Evolutionary conservation across 2,888 invertebrate species (phyloP), one percentile per base, ranked within the genome.

Genomic region (Ceramica pisi): DNA sequence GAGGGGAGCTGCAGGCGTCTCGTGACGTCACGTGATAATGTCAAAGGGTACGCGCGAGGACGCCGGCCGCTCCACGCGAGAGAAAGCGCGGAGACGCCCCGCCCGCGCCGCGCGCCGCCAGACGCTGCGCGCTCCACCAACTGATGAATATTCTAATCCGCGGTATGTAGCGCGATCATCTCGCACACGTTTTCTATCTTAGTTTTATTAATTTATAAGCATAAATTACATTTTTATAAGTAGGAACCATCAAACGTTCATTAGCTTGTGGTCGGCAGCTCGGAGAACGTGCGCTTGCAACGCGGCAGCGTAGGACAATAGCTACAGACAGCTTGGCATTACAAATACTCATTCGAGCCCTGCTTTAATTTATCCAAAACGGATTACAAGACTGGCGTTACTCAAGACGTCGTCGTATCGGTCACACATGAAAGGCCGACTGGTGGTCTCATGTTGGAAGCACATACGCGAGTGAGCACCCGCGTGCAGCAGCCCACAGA

Each of bases 111-210:
- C 38, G n/a, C 9, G 38, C 9, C 38, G 10, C 38, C 38, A n/a
- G 23, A 44, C 12, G 35, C 48, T 16, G 62, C 35, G 44, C 12
- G 35, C 48, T 16, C 57, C 35, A 46, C 59, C 21, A 6, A 35
- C 71, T 56, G 44, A 61, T 71, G 44, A 79, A 79, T 55, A 81
- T 81, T 76, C 26, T 76, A 61, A 65, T 77, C 64, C 23, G 50
- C 31, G 12, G 38, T 56, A 68, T 61, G 63, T 64, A 55, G 75
- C 63, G 55, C 80, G 59, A 50, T 50, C 59, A 56, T 61, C 48
- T 48, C 16, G 44, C 73, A 41, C 26, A 35, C 51, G 26, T 48
- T 50, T 64, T 81, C 60, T 65, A 71, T 53, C 55, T 56, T 46
- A 7, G 48, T 41, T 21, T 50, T 6, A 31, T 57, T 57, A 5